Conservation (phyloP, 2,113 vertebrate genomes). For the Copsychus sechellarum region DNA sequence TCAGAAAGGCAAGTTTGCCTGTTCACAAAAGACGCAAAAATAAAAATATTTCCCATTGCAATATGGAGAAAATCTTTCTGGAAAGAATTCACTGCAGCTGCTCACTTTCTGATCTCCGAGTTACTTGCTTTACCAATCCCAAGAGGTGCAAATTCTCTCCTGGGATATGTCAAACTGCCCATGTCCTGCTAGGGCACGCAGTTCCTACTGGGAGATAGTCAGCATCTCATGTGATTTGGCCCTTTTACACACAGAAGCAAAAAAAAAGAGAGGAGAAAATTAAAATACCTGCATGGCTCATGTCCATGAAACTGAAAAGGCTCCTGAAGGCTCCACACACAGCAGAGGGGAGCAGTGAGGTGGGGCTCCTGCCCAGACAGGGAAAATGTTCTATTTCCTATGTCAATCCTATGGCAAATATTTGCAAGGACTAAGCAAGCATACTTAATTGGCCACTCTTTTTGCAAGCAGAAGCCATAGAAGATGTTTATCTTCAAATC, state of each 20-base stretch:
- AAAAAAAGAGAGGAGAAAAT: neutral
- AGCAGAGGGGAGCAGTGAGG: neutral
- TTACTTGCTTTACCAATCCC: neutral
- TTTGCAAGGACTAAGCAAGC: conserved; percentile 57
- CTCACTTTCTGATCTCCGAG: neutral
- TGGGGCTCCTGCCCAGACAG: neutral
- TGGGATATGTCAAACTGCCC: neutral
- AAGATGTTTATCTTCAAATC: conserved; percentile 64
- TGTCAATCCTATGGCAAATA: conserved; percentile 40
- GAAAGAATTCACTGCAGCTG: neutral
- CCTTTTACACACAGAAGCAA: neutral
- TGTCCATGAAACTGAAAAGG: neutral
- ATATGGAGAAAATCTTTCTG: neutral
- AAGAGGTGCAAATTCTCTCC: neutral
- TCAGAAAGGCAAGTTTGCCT: neutral
- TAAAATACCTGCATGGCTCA: neutral
- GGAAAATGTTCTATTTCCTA: neutral
- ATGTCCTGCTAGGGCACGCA: neutral
- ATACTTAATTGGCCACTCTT: conserved; percentile 64
- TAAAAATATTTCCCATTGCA: neutral
- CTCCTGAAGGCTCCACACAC: neutral
- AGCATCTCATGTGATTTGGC: neutral
- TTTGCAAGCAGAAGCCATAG: conserved; percentile 51
- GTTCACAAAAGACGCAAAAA: neutral
- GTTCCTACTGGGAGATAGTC: neutral